A percentile compares a stretch with the other conserved stretches of the same genome.
Evolutionary conservation across 2,888 invertebrate genomes (phyloP).

Genomic region (Carterocephalus palaemon): DNA sequence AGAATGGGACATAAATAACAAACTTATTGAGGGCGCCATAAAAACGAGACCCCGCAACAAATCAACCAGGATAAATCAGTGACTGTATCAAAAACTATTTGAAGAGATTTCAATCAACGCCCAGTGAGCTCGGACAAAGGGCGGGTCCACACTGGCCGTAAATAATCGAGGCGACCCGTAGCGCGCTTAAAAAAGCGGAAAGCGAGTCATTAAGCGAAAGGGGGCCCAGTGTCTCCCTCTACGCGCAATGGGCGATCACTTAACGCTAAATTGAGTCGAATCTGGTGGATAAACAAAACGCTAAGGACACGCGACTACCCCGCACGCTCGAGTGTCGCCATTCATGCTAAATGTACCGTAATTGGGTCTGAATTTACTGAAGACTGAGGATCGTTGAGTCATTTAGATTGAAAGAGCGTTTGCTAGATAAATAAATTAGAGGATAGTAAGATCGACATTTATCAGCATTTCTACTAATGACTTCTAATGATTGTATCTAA

Average conservation of each 20-base stretch:
- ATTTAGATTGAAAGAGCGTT: slow-evolving; percentile 18
- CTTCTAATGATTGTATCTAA: too few species aligned
- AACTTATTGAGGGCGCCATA: slow-evolving; percentile 7
- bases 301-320: slow-evolving; percentile 56
- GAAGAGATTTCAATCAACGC: slow-evolving; percentile 60
- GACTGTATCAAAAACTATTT: slow-evolving; percentile 35
- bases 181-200: slow-evolving; percentile 59
- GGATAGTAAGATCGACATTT: too few species aligned
- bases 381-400: slow-evolving; percentile 30
- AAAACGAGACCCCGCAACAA: slow-evolving; percentile 16
- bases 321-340: slow-evolving; percentile 49
- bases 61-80: slow-evolving; percentile 23
- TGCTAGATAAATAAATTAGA: not conserved
- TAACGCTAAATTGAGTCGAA: slow-evolving; percentile 69
- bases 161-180: slow-evolving; percentile 58
- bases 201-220: slow-evolving; percentile 45
- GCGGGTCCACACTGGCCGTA: slow-evolving; percentile 52
- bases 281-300: slow-evolving; percentile 67
- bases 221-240: slow-evolving; percentile 50
- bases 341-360: slow-evolving; percentile 70
- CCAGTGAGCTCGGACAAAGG: slow-evolving; percentile 43
- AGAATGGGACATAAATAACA: too few species aligned
- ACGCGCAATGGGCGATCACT: slow-evolving; percentile 51
- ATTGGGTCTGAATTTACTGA: slow-evolving; percentile 64
- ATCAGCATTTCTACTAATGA: too few species aligned